Evolutionary conservation across 2,888 invertebrate genomes (phyloP).

Genomic region (Anagyrus pseudococci): DNA sequence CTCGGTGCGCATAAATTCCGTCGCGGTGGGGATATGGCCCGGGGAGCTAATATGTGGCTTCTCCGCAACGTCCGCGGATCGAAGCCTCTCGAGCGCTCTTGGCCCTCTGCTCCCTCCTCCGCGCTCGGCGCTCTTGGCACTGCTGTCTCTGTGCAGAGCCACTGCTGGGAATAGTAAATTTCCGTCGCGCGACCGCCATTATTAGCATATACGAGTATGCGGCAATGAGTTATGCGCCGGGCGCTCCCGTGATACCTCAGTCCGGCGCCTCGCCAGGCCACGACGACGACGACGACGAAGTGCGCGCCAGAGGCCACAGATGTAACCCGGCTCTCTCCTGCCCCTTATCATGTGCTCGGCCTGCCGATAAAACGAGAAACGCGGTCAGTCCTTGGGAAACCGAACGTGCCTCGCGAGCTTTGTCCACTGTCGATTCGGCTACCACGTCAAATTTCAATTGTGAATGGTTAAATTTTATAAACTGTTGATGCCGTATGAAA

Average conservation of each 20-base stretch:
- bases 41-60: constrained; percentile 30
- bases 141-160: too few species aligned
- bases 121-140: not conserved
- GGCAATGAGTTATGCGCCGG: constrained; percentile 56
- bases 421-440: too few species aligned
- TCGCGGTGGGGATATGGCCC: not conserved
- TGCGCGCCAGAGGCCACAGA: too few species aligned
- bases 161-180: constrained; percentile 49
- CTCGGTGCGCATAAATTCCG: constrained; percentile 20
- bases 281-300: too few species aligned
- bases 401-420: not conserved
- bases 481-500: too few species aligned
- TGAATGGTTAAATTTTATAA: too few species aligned
- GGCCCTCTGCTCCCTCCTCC: too few species aligned
- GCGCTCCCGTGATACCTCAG: constrained; percentile 2
- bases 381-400: constrained; percentile 28
- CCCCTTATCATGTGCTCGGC: not conserved
- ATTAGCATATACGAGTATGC: constrained; percentile 58
- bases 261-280: not conserved
- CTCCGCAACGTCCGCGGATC: constrained; percentile 22
- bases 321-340: too few species aligned
- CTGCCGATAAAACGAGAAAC: not conserved
- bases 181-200: constrained; percentile 47
- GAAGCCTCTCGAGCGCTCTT: too few species aligned
- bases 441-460: too few species aligned